These are phyloP conservation scores for Glaucopsyche alexis DNA, from an alignment of 2,888 invertebrate genomes.

Conservation along the genomic window DNA sequence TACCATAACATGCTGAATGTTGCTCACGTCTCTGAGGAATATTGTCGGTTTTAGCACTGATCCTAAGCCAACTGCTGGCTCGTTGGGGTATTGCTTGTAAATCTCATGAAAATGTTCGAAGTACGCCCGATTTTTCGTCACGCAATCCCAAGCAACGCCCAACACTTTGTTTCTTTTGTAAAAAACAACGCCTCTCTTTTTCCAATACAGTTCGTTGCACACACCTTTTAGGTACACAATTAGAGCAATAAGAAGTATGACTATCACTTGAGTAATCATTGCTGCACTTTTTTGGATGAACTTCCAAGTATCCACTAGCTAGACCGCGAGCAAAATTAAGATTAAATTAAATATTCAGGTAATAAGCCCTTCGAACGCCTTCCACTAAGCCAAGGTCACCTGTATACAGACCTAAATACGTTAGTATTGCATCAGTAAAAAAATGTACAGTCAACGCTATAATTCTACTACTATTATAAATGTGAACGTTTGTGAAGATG, in stretches of 20 bases:
- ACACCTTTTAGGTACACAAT: conserved; percentile 30
- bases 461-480: no score
- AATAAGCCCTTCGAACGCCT: no score
- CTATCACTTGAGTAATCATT: not conserved
- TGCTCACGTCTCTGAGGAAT: conserved; percentile 40
- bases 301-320: no score
- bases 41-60: conserved; percentile 38
- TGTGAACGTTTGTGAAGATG: no score
- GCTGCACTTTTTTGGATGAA: not conserved
- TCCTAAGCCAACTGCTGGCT: conserved; percentile 52
- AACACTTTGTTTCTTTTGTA: conserved; percentile 45
- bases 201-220: conserved; percentile 54
- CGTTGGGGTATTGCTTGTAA: conserved; percentile 49
- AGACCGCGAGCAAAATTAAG: no score
- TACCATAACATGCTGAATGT: conserved; percentile 35
- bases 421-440: no score
- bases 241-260: not conserved
- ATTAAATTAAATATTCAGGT: no score
- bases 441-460: no score
- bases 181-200: conserved; percentile 50
- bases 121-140: conserved; percentile 44
- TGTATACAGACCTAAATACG: no score
- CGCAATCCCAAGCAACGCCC: conserved; percentile 51
- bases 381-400: no score
- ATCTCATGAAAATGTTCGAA: conserved; percentile 49